These are phyloP conservation scores for Thysanoteuthis rhombus DNA, from an alignment of 2,888 invertebrate genomes.

Conservation along the genomic window DNA sequence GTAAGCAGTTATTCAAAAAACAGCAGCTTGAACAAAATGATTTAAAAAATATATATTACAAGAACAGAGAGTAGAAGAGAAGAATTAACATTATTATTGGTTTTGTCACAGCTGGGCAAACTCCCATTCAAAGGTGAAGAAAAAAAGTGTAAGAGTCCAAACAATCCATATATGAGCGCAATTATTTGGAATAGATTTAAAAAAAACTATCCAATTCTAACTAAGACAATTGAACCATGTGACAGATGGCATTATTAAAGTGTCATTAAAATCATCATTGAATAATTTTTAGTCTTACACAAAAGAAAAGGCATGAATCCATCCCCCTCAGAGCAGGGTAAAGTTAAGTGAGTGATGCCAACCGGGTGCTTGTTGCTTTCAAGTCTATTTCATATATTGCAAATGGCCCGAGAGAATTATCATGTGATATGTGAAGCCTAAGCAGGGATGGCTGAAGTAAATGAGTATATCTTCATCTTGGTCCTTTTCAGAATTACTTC, in stretches of 20 bases:
- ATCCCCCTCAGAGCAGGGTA: too few species aligned
- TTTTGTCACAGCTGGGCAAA: neutral
- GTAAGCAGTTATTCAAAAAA: neutral
- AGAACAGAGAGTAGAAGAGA: neutral
- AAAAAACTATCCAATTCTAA: neutral
- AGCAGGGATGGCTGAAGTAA: too few species aligned
- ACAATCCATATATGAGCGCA: neutral
- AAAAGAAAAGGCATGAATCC: too few species aligned
- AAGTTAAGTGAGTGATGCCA: too few species aligned
- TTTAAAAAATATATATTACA: neutral
- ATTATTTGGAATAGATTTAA: neutral
- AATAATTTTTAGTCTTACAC: too few species aligned
- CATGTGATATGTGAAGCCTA: too few species aligned
- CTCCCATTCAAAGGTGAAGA: neutral
- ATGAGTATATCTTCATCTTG: too few species aligned
- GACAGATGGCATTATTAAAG: neutral
- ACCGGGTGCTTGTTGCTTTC: too few species aligned
- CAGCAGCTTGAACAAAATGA: neutral
- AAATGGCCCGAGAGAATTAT: too few species aligned
- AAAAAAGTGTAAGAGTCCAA: neutral
- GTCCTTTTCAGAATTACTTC: too few species aligned
- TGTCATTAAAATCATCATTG: too few species aligned
- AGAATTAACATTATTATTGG: neutral
- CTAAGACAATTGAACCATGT: neutral
- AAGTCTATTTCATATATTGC: too few species aligned